Base-by-base conservation (phyloP, 2,797 vertebrate species). In the Tapera naevia region DNA sequence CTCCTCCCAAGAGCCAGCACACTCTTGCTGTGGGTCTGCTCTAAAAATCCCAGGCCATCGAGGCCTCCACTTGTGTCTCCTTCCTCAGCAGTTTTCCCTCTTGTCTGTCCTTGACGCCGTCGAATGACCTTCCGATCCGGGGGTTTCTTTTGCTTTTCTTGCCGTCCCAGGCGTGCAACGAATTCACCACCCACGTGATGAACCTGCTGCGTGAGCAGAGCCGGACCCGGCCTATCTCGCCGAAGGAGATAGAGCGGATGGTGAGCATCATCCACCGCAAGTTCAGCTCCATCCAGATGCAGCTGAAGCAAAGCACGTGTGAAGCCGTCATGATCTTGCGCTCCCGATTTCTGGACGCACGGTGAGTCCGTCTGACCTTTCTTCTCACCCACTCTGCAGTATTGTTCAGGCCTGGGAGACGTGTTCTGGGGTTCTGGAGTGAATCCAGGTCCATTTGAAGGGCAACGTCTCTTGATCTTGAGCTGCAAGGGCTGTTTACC, bases 221-320 rank as follows among this genome's bases (percentile, higher is more conserved):
- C 54, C 98, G 99, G 96, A 99, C 99, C 27, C 98, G 99, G 70
- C 99, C 99, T 61, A 99, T 99, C 97, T 99, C 99, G 0, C 99
- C 99, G 5, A 99, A 99, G 97, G 99, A 99, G 98, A 99, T 99
- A 8, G 99, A 99, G 96, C 98, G 99, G 60, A 99, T 99, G 99
- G 99, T 99, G 95, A 98, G 98, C 97, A 99, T 99, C 98, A 99
- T 99, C 98, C 99, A 99, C 97, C 99, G 99, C 98, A 99, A 99
- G 98, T 99, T 99, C 98, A 99, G 99, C 98, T 99, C 99, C 97
- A 99, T 99, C 98, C 99, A 99, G 98, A 99, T 99, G 99, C 99
- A 99, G 98, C 98, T 99, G 48, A 99, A 99, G 88, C 99, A 99
- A 97, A 99, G 99, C 98, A 99, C 99, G 13, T 99, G 99, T 5